A percentile compares a stretch with the other conserved stretches of the same genome.
These are phyloP conservation scores for Xenus cinereus DNA, from an alignment of 2,113 vertebrate species.

Conservation along the genomic window DNA sequence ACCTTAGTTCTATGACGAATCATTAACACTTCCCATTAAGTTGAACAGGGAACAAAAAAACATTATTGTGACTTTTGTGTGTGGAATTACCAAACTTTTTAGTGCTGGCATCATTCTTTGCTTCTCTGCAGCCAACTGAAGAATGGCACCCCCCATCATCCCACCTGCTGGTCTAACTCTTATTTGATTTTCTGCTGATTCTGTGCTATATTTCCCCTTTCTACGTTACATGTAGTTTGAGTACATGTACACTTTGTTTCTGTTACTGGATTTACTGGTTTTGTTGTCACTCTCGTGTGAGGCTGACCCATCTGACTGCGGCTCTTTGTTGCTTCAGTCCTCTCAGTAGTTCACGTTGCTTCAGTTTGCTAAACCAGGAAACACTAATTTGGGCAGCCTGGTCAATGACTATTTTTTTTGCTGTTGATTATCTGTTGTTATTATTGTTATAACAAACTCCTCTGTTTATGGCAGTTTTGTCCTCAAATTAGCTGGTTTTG, in stretches of 20 bases:
- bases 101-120: background rate
- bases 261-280: background rate
- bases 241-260: background rate
- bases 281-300: background rate
- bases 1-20: background rate
- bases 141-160: background rate
- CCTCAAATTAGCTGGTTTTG: background rate
- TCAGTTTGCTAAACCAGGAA: background rate
- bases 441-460: background rate
- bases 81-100: background rate
- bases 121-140: background rate
- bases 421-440: background rate
- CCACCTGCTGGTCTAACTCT: background rate
- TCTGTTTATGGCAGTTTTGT: background rate
- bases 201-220: background rate
- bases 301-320: background rate
- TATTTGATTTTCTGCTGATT: background rate
- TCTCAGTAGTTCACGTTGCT: background rate
- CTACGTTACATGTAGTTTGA: background rate
- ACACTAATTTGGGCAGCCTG: background rate
- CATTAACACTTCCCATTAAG: background rate
- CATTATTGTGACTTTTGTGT: background rate
- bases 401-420: background rate
- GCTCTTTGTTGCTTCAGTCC: background rate
- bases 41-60: background rate